Evolutionary conservation across 2,888 invertebrate species (phyloP).

Genomic region (Onchidella celtica): DNA sequence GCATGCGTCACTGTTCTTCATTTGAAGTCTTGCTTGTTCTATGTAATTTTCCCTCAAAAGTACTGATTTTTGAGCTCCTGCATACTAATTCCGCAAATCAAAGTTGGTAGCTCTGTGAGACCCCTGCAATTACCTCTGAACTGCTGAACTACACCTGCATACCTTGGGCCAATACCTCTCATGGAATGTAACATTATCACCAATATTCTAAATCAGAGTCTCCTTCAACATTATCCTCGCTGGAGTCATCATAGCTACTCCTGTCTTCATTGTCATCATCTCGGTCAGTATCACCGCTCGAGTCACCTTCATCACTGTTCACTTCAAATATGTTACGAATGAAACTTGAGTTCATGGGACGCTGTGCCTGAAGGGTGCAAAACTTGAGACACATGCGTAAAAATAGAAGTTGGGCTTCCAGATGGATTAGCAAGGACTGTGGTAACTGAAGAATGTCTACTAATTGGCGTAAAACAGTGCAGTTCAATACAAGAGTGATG

Average conservation of each 20-base stretch:
- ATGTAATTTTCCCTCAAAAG: too few relatives aligned
- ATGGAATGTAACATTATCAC: too few relatives aligned
- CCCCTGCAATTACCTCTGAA: too few relatives aligned
- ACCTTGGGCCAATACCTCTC: too few relatives aligned
- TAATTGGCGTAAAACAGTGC: constrained; percentile 63
- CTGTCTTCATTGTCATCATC: constrained; percentile 58
- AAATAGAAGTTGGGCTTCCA: constrained; percentile 70
- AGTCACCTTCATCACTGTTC: not conserved
- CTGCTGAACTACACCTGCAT: too few relatives aligned
- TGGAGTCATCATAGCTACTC: constrained; percentile 43
- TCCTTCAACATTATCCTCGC: constrained; percentile 65
- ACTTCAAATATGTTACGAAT: not conserved
- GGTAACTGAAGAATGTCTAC: constrained; percentile 62
- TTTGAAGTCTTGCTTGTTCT: too few relatives aligned
- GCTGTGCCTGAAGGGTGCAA: constrained; percentile 50
- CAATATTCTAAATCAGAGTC: constrained; percentile 77
- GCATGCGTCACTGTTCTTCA: too few relatives aligned
- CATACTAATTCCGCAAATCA: too few relatives aligned
- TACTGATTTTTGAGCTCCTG: too few relatives aligned
- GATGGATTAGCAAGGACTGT: constrained; percentile 62
- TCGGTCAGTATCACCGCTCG: constrained; percentile 58
- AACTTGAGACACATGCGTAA: constrained; percentile 64
- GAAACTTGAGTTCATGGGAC: constrained; percentile 19
- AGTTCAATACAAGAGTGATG: constrained; percentile 65
- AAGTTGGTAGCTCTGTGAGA: too few relatives aligned